Evolutionary conservation across 37 sponge, comb jelly and placozoan species (phyloP), one percentile per base, ranked within the genome.

Genomic region (Aphrocallistes beatrix): DNA sequence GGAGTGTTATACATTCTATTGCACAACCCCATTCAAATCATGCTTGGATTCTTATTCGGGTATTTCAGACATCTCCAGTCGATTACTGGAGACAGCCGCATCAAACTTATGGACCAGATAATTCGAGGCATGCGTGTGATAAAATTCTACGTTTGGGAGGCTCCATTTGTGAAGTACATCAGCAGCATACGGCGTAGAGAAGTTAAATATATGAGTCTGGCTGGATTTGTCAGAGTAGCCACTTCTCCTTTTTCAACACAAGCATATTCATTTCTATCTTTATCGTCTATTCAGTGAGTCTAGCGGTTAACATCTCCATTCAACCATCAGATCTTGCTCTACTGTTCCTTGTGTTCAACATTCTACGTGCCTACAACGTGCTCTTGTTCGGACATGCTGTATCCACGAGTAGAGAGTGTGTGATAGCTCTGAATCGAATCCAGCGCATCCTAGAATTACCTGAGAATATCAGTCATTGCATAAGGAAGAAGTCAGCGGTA

Each of bases 61-160:
- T 30, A 60, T 13, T 60, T 60, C 75, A 60, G 75, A 13, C 34
- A 60, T 28, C 75, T 60, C n/a, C 75, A 60, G n/a, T 60, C 75
- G 8, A 3, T 60, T 8, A 60, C 75, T 3, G 75, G 17, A 28
- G 75, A 60, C 75, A 60, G n/a, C 6, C 75, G 75, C 75, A 60
- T 60, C 34, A 19, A 25, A 3, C n/a, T 60, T 6, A 60, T 60
- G 75, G 75, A 60, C 34, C 75, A 60, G 34, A 60, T 60, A 32
- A 60, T 60, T 30, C 25, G 75, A 3, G 75, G 75, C n/a, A 60
- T 60, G 3, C 75, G 75, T 60, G 75, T 60, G 8, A 60, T 60
- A 25, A 60, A 60, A 13, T 60, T 60, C 21, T 60, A 60, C 34
- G 75, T 60, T 60, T 60, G 75, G 75, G 75, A 60, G 75, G n/a